Evolutionary conservation across 2,113 vertebrate genomes (phyloP), one percentile per base, ranked within the genome.

Genomic region (Sceloporus undulatus): DNA sequence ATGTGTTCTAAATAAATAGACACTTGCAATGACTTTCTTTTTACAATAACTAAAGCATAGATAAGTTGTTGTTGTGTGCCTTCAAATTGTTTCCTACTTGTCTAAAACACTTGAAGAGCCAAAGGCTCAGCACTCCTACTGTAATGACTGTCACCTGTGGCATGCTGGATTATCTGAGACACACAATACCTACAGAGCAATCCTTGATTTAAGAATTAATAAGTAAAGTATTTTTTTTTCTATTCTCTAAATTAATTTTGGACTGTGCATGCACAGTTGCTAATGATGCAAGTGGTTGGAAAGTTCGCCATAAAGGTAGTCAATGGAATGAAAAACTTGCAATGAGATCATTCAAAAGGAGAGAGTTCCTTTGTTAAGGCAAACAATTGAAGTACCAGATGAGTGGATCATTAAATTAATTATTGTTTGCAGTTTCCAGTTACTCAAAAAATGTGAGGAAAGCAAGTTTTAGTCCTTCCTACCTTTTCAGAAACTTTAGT

Each of bases 281-380:
- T 91, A 94, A 85, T 87, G 80, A 66, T 70, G 48, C 68, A 75
- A 59, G 27, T 56, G 88, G 86, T 54, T 83, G 65, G 89, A 91
- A 91, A 91, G 65, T 79, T 71, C 42, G 85, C 71, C 38, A 85
- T 89, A 79, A 87, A 66, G 85, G 27, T 80, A 83, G 87, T 34
- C 6, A 21, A 19, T 25, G 25, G 40, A 25, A 25, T 27, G 40
- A 38, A 85, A 74, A 42, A 18, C 59, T 27, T 74, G 56, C 48
- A 66, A 38, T 34, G 19, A 19, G 29, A 70, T 18, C n/a, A 27
- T 4, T 71, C 75, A 21, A 7, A 25, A 14, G 14, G 86, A 85
- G 68, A 29, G 68, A 29, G 68, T 71, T 71, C 10, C 75, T 75
- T 85, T 87, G 74, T 29, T 8, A 59, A 54, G 18, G 1, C 8